Conservation (phyloP, 2,888 invertebrate genomes). For the Cryptocephalus moraei region DNA sequence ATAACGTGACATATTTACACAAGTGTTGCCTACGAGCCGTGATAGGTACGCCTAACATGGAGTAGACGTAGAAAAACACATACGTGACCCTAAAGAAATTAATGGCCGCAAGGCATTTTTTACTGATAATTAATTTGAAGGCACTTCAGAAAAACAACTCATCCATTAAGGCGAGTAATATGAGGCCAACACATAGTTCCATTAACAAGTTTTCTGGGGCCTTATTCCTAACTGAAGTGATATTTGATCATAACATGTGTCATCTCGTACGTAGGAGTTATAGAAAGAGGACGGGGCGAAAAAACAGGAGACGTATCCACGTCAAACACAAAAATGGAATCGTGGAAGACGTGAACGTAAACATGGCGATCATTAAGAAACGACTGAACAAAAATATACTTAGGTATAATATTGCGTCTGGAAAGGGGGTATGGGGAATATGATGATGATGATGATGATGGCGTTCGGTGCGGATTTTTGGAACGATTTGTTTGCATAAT, state of each 20-base stretch:
- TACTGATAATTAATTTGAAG: constrained; percentile 34
- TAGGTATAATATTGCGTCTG: too few species aligned
- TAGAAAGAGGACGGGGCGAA: constrained; percentile 13
- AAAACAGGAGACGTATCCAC: too few species aligned
- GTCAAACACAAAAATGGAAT: too few species aligned
- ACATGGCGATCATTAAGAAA: too few species aligned
- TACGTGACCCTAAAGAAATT: constrained; percentile 9
- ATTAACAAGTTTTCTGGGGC: constrained; percentile 29
- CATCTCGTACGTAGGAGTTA: constrained; percentile 23
- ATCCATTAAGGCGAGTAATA: constrained; percentile 35
- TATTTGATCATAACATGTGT: constrained; percentile 32
- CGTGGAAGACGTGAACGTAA: too few species aligned
- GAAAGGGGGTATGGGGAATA: too few species aligned
- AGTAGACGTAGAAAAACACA: constrained; percentile 11
- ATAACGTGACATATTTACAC: constrained; percentile 12
- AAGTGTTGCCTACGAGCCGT: constrained; percentile 10
- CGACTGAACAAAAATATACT: too few species aligned
- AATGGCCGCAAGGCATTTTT: constrained; percentile 17
- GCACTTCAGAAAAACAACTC: constrained; percentile 35
- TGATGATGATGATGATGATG: too few species aligned
- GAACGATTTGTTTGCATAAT: too few species aligned
- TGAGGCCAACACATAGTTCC: constrained; percentile 29
- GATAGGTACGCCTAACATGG: constrained; percentile 7
- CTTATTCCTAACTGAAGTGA: constrained; percentile 19
- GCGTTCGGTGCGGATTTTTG: too few species aligned